Evolutionary conservation across 2,888 invertebrate genomes (phyloP), one percentile per base, ranked within the genome.

Genomic region (Automeris io): DNA sequence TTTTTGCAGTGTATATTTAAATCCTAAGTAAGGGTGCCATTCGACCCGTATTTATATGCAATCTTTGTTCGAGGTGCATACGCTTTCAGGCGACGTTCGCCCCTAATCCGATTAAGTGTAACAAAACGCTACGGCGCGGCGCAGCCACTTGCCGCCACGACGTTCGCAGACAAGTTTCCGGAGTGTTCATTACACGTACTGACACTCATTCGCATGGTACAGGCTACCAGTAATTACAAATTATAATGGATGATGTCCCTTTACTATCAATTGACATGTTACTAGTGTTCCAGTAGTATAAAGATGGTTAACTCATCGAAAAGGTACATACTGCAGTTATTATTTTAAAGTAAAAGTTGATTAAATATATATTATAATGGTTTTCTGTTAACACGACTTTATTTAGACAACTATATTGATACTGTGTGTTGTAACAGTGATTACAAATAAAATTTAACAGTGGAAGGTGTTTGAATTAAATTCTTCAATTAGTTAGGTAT

Each of bases 51-150:
- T 77, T 75, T 74, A 57, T 76, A 77, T 76, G 69, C 70, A 65
- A 62, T 57, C 54, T 46, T 55, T 61, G 74, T 70, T 58, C 65
- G 66, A 70, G 69, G 66, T 69, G 70, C 69, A 70, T 61, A 66
- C 68, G 68, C 57, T 55, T 35, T 37, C 35, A 22, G 9, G 11
- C 37, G 72, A 70, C 75, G 66, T 66, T 66, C 62, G 65, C 65
- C 62, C 53, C 65, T 81, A 82, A 83, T 81, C 80, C 65, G 80
- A 79, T 82, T 82, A 81, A 60, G 65, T 76, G 79, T 76, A 81
- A 81, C 83, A 81, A 81, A 83, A 83, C 74, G 79, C 80, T 73
- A 58, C 61, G 61, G 48, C 23, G 48, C 33, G 33, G 7, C 70
- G 69, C 62, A 63, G 59, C 63, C 68, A 59, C 53, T 61, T 59